phyloP scores from a whole-genome alignment of 1,140 invertebrate species.

The Nephila pilipes region DNA sequence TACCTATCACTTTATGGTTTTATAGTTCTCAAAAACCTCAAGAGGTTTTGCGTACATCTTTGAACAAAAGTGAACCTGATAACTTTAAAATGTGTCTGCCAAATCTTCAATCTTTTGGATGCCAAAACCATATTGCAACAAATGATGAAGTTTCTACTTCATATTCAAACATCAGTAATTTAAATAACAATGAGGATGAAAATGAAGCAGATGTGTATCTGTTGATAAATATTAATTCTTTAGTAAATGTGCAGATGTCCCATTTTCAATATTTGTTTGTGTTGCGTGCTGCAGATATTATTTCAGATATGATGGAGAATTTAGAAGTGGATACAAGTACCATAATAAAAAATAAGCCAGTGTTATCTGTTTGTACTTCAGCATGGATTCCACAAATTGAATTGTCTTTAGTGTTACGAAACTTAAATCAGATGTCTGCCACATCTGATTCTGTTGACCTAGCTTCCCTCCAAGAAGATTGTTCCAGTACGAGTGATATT shows the following conservation, averaged over 20 bases:
- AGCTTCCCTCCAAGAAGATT: constrained; percentile 73
- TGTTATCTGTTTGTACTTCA: constrained; percentile 54
- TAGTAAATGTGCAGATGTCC: constrained; percentile 88
- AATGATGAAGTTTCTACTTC: constrained; percentile 26
- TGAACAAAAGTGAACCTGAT: constrained; percentile 82
- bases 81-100: constrained; percentile 51
- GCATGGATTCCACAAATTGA: constrained; percentile 73
- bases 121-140: constrained; percentile 51
- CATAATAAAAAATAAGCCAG: constrained; percentile 83
- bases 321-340: constrained; percentile 89
- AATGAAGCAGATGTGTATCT: constrained; percentile 76
- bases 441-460: constrained; percentile 76
- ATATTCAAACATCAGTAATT: not conserved
- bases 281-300: constrained; percentile 90
- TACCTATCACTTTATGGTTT: constrained; percentile 92
- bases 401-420: constrained; percentile 69
- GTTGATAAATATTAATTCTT: constrained; percentile 76
- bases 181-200: constrained; percentile 60
- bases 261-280: constrained; percentile 96
- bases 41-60: constrained; percentile 28
- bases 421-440: constrained; percentile 72
- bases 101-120: constrained; percentile 53
- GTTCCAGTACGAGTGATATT: constrained; percentile 68
- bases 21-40: constrained; percentile 79
- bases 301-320: constrained; percentile 90